Conservation (phyloP, 2,888 invertebrate species). For the Pristionchus maxplancki region DNA sequence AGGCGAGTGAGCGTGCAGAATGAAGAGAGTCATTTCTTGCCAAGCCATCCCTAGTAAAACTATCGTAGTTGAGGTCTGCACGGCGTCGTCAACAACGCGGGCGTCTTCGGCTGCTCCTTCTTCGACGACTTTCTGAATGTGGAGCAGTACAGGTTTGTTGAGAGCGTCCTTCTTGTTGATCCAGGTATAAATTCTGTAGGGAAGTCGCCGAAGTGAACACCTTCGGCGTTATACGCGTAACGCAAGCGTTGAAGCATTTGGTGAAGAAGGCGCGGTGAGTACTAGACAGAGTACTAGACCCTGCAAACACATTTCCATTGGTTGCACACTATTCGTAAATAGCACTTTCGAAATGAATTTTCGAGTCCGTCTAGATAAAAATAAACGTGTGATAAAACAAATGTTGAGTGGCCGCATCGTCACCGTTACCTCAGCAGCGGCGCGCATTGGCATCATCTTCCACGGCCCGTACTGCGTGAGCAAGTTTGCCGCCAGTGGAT, state of each 20-base stretch:
- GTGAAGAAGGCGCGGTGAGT: background rate
- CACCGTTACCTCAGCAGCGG: background rate
- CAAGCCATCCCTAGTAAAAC: no score
- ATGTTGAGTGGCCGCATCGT: constrained; percentile 1
- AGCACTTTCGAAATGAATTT: no score
- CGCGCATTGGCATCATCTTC: constrained; percentile 50
- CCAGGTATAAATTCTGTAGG: background rate
- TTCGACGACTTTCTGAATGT: constrained; percentile 76
- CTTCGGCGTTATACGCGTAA: constrained; percentile 9
- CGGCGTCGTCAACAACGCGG: constrained; percentile 76
- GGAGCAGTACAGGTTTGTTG: background rate
- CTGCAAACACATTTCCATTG: no score
- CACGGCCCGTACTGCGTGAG: constrained; percentile 72
- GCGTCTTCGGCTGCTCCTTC: constrained; percentile 71
- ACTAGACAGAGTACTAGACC: background rate
- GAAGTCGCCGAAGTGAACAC: constrained; percentile 22
- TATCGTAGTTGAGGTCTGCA: constrained; percentile 69
- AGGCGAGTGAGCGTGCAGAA: no score
- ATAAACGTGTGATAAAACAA: background rate
- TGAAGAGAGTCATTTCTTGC: no score
- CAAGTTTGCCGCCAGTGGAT: constrained; percentile 73
- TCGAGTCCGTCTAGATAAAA: no score
- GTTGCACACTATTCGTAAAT: no score
- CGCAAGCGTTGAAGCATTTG: constrained; percentile 6
- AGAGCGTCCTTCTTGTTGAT: background rate